Conservation (phyloP, 2,113 vertebrate genomes). For the Choloepus hoffmanni region DNA sequence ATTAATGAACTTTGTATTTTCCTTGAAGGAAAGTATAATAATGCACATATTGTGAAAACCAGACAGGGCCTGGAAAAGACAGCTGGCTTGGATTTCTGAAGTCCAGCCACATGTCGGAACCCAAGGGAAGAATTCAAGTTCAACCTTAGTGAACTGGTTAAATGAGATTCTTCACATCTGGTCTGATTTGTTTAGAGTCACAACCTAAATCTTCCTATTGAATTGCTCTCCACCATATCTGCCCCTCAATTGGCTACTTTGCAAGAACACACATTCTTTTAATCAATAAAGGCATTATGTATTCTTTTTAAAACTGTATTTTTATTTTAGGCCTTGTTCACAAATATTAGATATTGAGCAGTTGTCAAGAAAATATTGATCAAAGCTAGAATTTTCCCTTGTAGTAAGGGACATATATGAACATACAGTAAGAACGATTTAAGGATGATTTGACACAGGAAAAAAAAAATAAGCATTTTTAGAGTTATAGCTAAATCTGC, state of each 20-base stretch:
- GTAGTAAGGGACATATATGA: background rate
- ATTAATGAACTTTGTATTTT: constrained; percentile 42
- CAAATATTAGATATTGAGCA: background rate
- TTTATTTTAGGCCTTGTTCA: background rate
- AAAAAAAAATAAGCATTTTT: background rate
- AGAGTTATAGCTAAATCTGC: background rate
- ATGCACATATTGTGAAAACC: background rate
- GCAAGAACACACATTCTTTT: constrained; percentile 23
- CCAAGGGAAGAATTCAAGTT: background rate
- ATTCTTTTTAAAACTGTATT: background rate
- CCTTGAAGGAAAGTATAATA: background rate
- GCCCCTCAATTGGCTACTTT: background rate
- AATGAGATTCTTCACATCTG: background rate
- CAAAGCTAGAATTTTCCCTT: constrained; percentile 2
- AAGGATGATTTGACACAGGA: background rate
- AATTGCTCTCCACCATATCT: background rate
- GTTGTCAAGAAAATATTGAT: constrained; percentile 39
- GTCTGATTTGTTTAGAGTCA: background rate
- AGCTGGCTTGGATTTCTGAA: background rate
- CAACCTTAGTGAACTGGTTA: background rate
- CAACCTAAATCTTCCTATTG: background rate
- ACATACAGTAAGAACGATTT: background rate
- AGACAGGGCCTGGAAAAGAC: background rate
- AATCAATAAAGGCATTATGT: constrained; percentile 5
- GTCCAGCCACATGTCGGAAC: background rate